Conservation (phyloP, 2,113 vertebrate genomes). For the Empidonax traillii region DNA sequence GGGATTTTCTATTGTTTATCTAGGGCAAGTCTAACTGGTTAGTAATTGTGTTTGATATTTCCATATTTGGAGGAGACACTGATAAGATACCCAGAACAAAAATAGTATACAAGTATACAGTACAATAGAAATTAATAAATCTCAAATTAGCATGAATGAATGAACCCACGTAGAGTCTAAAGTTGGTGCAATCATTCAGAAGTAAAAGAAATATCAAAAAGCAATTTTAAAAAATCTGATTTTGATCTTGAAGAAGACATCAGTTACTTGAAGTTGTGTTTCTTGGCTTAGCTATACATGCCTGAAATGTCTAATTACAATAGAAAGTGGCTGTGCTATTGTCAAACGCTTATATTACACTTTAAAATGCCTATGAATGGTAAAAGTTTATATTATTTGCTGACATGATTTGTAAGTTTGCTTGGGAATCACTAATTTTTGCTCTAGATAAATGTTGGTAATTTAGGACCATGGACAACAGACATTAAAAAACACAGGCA, state of each 20-base stretch:
- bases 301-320: not conserved
- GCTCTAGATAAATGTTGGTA: not conserved
- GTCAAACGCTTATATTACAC: not conserved
- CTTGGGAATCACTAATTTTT: not conserved
- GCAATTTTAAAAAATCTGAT: not conserved
- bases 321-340: not conserved
- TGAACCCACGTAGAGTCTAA: not conserved
- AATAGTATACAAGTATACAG: not conserved
- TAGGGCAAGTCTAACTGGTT: not conserved
- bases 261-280: not conserved
- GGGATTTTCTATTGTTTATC: conserved; percentile 33
- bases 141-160: not conserved
- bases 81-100: not conserved
- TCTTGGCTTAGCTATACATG: not conserved
- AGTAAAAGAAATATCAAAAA: not conserved
- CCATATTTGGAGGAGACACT: not conserved
- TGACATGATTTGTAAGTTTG: not conserved
- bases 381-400: not conserved
- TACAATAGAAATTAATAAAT: not conserved
- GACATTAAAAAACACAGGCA: not conserved
- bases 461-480: not conserved
- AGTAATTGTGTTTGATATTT: not conserved
- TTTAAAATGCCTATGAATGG: not conserved
- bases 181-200: not conserved
- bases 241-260: not conserved